Evolutionary conservation across 2,797 vertebrate species (phyloP), one percentile per base, ranked within the genome.

Genomic region (Amblyopsis hoosieri): DNA sequence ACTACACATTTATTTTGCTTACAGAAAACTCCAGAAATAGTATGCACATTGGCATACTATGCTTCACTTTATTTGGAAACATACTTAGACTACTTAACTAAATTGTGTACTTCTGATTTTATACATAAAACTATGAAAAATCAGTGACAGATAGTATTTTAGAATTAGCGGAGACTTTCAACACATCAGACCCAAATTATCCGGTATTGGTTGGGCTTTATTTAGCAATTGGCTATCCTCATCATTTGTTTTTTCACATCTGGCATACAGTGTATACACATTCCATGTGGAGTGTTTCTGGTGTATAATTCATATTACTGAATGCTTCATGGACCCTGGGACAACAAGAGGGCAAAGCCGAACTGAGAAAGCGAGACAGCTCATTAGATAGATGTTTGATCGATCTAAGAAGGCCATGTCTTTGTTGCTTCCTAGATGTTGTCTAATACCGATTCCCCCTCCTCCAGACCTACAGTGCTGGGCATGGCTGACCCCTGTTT

Each of bases 371-470:
- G 61, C 74, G 73, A 71, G 69, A 62, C 66, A 59, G 74, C 78
- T 82, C 70, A 76, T 81, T 81, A 60, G 54, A 82, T 84, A 62
- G 83, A 82, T 75, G 78, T 72, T 53, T 48, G 61, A 89, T 84
- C 72, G 84, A 87, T 81, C 6, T 19, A 5, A 55, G 61, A 54
- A 67, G 69, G 75, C 64, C 56, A 48, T 71, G 19, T 23, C 66
- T 63, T 62, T 60, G 66, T 74, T 69, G 69, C 48, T 76, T 71
- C 59, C 57, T 23, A 54, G 62, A 64, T 72, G 64, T 76, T 74
- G 52, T 60, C 2, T 77, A 42, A 4, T 66, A 79, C 83, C 54
- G 71, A 85, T 71, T 29, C 64, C 56, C 33, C 5, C 19, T 11
- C 10, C 42, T 76, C 64, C 62, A 73, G 79, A 55, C 54, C 55